These are phyloP conservation scores for Elanoides forficatus DNA, from an alignment of 2,113 vertebrate genomes.

Conservation along the genomic window DNA sequence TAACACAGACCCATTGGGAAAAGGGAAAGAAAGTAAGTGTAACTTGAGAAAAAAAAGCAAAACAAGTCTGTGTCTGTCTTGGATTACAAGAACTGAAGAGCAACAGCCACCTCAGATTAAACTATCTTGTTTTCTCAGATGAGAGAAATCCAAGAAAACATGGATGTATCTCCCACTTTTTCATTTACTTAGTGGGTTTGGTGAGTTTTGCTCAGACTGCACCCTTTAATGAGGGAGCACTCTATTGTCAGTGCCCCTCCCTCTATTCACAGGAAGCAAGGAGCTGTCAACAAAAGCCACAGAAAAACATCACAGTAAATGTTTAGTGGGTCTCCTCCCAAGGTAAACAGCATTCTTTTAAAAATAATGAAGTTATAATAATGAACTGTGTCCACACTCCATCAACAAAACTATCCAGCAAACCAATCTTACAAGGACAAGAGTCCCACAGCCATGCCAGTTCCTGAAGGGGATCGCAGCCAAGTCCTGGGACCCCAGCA, in stretches of 20 bases:
- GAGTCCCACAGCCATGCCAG: background rate
- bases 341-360: background rate
- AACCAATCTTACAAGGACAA: background rate
- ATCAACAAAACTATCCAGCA: background rate
- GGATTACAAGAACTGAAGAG: background rate
- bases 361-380: background rate
- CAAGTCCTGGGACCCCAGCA: background rate
- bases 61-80: background rate
- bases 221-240: background rate
- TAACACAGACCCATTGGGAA: background rate
- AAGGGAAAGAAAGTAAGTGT: background rate
- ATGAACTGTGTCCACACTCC: background rate
- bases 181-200: background rate
- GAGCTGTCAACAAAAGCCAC: background rate
- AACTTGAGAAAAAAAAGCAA: background rate
- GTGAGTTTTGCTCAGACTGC: background rate
- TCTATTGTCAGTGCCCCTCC: background rate
- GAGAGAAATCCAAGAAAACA: background rate
- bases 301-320: background rate
- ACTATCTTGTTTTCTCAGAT: background rate
- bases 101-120: background rate
- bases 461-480: background rate
- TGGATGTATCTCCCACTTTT: background rate
- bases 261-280: background rate
- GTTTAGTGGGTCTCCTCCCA: background rate